Percentiles rank a stretch among this genome's conserved stretches.
phyloP scores from a whole-genome alignment of 2,113 vertebrate genomes.

The Tricholaema leucomelas region DNA sequence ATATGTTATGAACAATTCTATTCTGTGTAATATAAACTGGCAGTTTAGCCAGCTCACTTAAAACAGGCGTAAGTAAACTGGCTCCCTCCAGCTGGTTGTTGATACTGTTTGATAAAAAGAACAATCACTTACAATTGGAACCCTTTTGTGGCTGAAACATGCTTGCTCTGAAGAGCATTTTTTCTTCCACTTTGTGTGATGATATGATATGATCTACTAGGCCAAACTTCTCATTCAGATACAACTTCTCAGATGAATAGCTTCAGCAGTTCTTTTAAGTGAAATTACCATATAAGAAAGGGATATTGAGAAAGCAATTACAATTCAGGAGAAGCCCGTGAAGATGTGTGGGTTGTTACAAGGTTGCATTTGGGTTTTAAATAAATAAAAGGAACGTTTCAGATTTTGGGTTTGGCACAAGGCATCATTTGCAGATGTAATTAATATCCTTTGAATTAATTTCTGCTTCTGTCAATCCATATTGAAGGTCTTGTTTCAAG shows the following conservation, averaged over 20 bases:
- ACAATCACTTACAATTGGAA: conserved; percentile 32
- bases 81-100: conserved; percentile 10
- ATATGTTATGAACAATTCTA: conserved; percentile 50
- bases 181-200: conserved; percentile 5
- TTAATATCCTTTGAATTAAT: background rate
- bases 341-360: background rate
- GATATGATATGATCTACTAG: background rate
- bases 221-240: background rate
- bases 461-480: background rate
- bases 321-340: conserved; percentile 34
- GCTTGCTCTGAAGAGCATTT: background rate
- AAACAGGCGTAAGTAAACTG: conserved; percentile 47
- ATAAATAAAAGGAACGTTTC: background rate
- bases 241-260: background rate
- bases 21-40: conserved; percentile 62
- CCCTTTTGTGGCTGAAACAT: background rate
- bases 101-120: conserved; percentile 53
- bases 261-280: background rate
- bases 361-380: background rate
- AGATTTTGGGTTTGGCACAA: conserved; percentile 32
- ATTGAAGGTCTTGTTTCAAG: conserved; percentile 37
- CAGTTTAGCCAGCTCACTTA: conserved; percentile 30
- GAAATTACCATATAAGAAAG: conserved; percentile 21
- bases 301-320: background rate
- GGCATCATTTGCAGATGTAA: conserved; percentile 1